Percentiles rank a stretch among this genome's conserved stretches.
Conservation (phyloP, 1,140 invertebrate species). For the Drosophila punjabiensis region DNA sequence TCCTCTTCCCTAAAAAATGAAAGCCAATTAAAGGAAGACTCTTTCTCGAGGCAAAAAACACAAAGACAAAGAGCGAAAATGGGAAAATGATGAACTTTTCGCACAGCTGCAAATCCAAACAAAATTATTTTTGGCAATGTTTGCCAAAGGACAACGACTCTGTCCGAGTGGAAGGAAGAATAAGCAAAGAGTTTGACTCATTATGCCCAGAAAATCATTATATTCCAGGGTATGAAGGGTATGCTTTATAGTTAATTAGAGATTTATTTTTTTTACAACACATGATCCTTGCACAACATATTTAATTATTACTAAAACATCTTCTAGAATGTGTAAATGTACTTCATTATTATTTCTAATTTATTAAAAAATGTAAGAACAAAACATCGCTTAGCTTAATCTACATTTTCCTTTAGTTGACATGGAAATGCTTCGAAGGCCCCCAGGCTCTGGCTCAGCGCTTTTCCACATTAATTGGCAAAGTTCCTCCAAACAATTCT, state of each 20-base stretch:
- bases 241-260: too few species aligned
- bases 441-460: not conserved
- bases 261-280: too few species aligned
- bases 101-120: constrained; percentile 20
- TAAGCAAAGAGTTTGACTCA: not conserved
- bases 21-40: constrained; percentile 21
- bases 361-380: not conserved
- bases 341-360: not conserved
- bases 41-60: constrained; percentile 7
- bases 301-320: not conserved
- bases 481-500: not conserved
- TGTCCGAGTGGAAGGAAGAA: not conserved
- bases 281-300: too few species aligned
- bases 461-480: not conserved
- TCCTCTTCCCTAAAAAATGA: not conserved
- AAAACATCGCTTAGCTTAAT: not conserved
- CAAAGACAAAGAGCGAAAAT: constrained; percentile 4
- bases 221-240: not conserved
- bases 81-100: constrained; percentile 10
- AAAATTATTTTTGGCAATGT: constrained; percentile 35
- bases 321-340: not conserved
- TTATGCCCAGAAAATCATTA: not conserved
- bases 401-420: not conserved
- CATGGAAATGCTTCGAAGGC: not conserved
- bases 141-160: constrained; percentile 4